Base-by-base conservation (phyloP, 1,140 invertebrate species). In the Drosophila orosa region DNA sequence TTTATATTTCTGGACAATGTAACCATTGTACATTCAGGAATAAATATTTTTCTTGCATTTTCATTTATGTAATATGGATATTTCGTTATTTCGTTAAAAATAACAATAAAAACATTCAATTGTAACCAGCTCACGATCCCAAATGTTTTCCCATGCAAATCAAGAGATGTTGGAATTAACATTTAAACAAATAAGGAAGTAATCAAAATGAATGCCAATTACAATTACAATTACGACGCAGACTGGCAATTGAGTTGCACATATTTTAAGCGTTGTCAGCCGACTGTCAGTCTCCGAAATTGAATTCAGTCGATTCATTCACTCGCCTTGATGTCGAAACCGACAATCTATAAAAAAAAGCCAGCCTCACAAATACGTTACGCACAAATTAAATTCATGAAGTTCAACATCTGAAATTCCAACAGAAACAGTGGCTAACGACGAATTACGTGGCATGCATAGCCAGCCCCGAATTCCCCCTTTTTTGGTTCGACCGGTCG, bases 301-400 rank as follows among this genome's bases (percentile, higher is more conserved):
- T 47, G 40, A 71, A 71, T 71, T 48, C 65, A 71, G 66, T 17
- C 65, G 67, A 71, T 71, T 71, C 65, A 71, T 71, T 71, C 65
- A 69, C 27, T 71, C 35, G 66, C 68, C 68, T 72, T 72, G 68
- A 33, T 71, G 56, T 72, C 22, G 50, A 48, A 25, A 17, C 67
- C 50, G 42, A 71, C 66, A 71, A 71, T 58, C 65, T 71, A 71
- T 71, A 58, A 71, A 35, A 71, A 50, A 40, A 31, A 27, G 35
- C n/a, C 48, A 35, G 50, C 50, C 48, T 54, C 48, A 54, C 52
- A 71, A 45, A 45, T 69, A 67, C 60, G 66, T 57, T 71, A 71
- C 67, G 67, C 67, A 71, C 65, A 69, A 72, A 72, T 72, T 72
- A 71, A 71, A 71, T 58, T 71, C 52, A 58, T 48, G 66, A 71